A percentile compares a stretch with the other conserved stretches of the same genome.
Evolutionary conservation across 2,888 invertebrate genomes (phyloP).

Genomic region (Lagria hirta): DNA sequence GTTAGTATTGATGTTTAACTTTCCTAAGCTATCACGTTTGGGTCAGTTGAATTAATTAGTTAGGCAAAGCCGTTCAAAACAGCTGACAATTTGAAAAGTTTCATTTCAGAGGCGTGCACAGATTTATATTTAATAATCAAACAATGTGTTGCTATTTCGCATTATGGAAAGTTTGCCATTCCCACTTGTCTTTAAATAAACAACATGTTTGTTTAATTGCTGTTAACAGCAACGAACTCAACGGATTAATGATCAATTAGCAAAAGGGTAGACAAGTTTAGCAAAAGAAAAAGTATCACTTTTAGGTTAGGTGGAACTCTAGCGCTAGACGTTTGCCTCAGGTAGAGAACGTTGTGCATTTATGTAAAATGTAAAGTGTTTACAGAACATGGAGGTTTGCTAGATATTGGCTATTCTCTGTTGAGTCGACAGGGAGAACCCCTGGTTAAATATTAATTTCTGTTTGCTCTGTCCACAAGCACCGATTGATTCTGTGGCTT

Average conservation of each 20-base stretch:
- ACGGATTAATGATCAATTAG: no score
- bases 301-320: no score
- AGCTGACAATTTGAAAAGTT: constrained; percentile 49
- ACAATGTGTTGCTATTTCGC: constrained; percentile 40
- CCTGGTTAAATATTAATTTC: constrained; percentile 37
- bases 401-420: constrained; percentile 28
- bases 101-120: constrained; percentile 35
- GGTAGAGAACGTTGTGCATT: constrained; percentile 9
- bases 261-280: no score
- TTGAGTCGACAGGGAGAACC: constrained; percentile 23
- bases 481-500: constrained; percentile 46
- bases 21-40: constrained; percentile 40
- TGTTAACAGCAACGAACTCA: constrained; percentile 27
- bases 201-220: constrained; percentile 15
- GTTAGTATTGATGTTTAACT: constrained; percentile 42
- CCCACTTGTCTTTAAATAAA: constrained; percentile 24
- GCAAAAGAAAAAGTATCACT: no score
- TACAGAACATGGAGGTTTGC: constrained; percentile 18
- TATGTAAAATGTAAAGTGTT: constrained; percentile 27
- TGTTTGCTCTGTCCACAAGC: constrained; percentile 41
- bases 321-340: no score
- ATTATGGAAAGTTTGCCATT: constrained; percentile 19
- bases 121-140: constrained; percentile 47
- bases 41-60: constrained; percentile 48
- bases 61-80: constrained; percentile 44